Evolutionary conservation across 2,797 vertebrate genomes (phyloP).

Genomic region (Schizopygopsis malacanthus): DNA sequence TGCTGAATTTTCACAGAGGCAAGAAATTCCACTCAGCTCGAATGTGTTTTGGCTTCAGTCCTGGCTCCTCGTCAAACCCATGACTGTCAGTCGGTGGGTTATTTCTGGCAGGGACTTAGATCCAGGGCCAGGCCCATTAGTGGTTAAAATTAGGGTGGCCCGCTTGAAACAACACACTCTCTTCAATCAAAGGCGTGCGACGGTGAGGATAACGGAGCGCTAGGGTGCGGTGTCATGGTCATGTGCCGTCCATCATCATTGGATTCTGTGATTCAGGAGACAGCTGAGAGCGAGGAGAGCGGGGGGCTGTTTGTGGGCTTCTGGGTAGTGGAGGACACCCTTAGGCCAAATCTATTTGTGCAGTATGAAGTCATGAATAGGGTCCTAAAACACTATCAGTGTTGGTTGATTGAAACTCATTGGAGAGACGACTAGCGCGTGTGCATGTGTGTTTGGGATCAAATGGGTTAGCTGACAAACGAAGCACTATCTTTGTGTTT

Average conservation of each 20-base stretch:
- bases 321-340: constrained; percentile 10
- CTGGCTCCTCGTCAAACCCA: constrained; percentile 80
- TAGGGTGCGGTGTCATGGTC: constrained; percentile 63
- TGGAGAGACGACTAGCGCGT: not conserved
- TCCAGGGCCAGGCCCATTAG: constrained; percentile 74
- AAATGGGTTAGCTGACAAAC: constrained; percentile 32
- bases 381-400: constrained; percentile 15
- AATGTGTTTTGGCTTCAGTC: constrained; percentile 81
- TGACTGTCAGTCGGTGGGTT: constrained; percentile 81
- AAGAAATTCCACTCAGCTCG: constrained; percentile 84
- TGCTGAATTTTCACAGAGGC: constrained; percentile 82
- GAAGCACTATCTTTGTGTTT: constrained; percentile 25
- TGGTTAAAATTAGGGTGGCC: constrained; percentile 83
- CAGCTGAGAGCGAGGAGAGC: constrained; percentile 60
- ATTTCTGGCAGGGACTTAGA: constrained; percentile 82
- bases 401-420: constrained; percentile 29
- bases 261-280: constrained; percentile 61
- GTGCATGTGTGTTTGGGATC: constrained; percentile 8
- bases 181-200: constrained; percentile 76
- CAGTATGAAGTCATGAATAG: constrained; percentile 23
- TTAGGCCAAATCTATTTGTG: constrained; percentile 28
- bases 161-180: constrained; percentile 78
- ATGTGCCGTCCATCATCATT: constrained; percentile 67
- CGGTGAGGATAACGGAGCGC: constrained; percentile 65
- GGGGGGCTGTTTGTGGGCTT: constrained; percentile 28